These are phyloP conservation scores for Drosophila pachea DNA, from an alignment of 1,140 invertebrate genomes.

Conservation along the genomic window DNA sequence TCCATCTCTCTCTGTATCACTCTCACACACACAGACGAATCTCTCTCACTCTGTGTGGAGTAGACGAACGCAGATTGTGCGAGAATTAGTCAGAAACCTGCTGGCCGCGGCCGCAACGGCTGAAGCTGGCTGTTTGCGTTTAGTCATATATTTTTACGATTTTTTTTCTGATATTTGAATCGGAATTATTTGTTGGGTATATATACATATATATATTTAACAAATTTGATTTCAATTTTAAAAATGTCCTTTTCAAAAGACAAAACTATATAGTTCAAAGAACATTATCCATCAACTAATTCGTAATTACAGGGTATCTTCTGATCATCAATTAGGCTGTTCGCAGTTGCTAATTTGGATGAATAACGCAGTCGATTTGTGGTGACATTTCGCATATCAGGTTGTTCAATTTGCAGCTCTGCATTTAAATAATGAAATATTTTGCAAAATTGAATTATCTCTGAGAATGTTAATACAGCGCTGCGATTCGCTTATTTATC, in stretches of 20 bases:
- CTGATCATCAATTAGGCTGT: not conserved
- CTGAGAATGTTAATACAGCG: no score
- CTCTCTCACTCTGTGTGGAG: not conserved
- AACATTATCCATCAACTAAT: no score
- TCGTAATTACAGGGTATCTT: not conserved
- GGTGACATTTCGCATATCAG: slow-evolving; percentile 26
- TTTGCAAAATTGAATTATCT: not conserved
- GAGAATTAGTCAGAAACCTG: slow-evolving; percentile 74
- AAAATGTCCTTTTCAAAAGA: no score
- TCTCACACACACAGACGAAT: slow-evolving; percentile 22
- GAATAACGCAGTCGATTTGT: slow-evolving; percentile 23
- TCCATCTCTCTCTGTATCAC: slow-evolving; percentile 21
- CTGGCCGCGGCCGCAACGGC: slow-evolving; percentile 21
- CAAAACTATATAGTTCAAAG: no score
- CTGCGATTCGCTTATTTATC: no score
- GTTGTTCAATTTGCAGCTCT: slow-evolving; percentile 23
- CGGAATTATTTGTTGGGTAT: no score
- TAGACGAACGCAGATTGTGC: slow-evolving; percentile 29
- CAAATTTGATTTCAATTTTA: no score
- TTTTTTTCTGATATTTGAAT: no score
- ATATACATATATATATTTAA: no score
- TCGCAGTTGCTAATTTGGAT: slow-evolving; percentile 12
- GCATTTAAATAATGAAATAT: slow-evolving; percentile 3
- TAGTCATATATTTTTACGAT: no score
- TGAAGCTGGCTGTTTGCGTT: not conserved